Conservation (phyloP, 2,113 vertebrate genomes). For the Baryphthengus martii region DNA sequence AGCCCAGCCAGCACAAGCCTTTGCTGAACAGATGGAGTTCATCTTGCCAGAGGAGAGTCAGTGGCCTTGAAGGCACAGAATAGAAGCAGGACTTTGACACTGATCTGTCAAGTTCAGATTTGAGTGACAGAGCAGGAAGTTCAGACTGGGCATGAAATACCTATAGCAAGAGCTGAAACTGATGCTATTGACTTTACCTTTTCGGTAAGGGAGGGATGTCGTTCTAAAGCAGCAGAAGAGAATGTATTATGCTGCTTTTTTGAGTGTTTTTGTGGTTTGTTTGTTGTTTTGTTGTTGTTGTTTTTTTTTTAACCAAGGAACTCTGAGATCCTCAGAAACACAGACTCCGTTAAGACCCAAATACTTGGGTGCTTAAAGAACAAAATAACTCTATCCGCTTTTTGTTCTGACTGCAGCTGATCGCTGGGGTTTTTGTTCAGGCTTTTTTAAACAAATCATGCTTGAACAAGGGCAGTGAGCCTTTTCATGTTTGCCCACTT, state of each 20-base stretch:
- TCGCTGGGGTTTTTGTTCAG: accelerated
- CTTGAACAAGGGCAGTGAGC: neutral
- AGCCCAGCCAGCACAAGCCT: neutral
- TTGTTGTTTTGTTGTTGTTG: too few relatives aligned
- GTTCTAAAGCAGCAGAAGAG: neutral
- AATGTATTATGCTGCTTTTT: neutral
- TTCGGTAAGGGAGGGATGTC: neutral
- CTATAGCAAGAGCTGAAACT: neutral
- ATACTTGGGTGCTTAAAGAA: neutral
- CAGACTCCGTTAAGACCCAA: neutral
- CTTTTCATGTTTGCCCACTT: neutral
- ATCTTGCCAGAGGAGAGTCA: neutral
- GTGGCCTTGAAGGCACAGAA: neutral
- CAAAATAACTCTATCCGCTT: neutral
- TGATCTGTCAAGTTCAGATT: neutral
- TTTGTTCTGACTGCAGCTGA: neutral
- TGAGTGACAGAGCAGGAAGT: neutral
- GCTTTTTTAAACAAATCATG: neutral
- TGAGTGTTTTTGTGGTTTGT: neutral
- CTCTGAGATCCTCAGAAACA: neutral
- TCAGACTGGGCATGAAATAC: neutral
- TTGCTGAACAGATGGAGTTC: neutral
- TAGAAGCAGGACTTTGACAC: neutral
- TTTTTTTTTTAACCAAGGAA: neutral
- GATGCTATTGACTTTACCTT: neutral